Percentiles rank a stretch among this genome's conserved stretches.
phyloP scores from a whole-genome alignment of 2,113 vertebrate genomes.

The Myiagra hebetior region DNA sequence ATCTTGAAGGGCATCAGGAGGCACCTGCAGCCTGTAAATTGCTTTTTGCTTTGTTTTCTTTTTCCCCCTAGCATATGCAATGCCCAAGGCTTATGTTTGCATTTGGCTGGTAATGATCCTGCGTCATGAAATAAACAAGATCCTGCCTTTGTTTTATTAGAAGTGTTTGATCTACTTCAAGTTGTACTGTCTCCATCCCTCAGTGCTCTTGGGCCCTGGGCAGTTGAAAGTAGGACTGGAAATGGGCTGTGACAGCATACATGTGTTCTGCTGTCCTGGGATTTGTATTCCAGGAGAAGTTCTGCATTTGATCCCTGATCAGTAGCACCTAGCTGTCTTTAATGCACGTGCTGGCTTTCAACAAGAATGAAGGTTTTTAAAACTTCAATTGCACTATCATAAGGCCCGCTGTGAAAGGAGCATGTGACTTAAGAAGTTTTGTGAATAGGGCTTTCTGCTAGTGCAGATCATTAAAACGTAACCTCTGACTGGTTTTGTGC shows the following conservation, averaged over 20 bases:
- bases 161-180: neutral
- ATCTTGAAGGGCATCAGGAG: slow-evolving; percentile 1
- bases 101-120: neutral
- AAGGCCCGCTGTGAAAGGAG: neutral
- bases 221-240: neutral
- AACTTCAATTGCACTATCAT: neutral
- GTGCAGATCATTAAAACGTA: neutral
- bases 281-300: neutral
- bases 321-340: neutral
- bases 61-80: neutral
- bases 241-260: neutral
- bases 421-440: neutral
- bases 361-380: neutral
- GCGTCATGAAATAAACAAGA: slow-evolving; percentile 1
- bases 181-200: neutral
- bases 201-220: neutral
- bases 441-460: neutral
- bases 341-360: neutral
- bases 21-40: neutral
- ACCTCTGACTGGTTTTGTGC: neutral
- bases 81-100: neutral
- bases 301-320: neutral
- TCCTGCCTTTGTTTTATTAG: neutral
- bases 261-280: neutral
- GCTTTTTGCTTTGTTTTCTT: neutral